Evolutionary conservation across 2,888 invertebrate species (phyloP).

Genomic region (Chalcis sispes): DNA sequence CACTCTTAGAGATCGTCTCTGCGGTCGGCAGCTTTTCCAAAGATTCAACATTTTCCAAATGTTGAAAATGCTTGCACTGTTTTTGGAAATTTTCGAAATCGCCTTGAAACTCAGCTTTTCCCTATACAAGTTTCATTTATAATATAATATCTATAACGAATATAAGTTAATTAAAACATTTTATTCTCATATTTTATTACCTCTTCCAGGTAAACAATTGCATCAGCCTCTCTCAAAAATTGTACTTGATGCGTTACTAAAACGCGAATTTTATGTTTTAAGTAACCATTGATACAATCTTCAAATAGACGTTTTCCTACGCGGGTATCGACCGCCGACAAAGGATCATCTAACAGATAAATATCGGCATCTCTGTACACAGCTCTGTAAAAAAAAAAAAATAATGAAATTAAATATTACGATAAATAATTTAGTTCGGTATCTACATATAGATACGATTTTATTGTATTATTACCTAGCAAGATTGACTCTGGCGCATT

Average conservation of each 20-base stretch:
- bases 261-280: slow-evolving; percentile 83
- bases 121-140: slow-evolving; percentile 73
- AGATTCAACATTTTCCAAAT: slow-evolving; percentile 73
- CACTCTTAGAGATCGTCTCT: slow-evolving; percentile 55
- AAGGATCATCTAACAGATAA: slow-evolving; percentile 87
- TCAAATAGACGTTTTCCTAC: slow-evolving; percentile 87
- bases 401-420: neutral
- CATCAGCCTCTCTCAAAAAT: slow-evolving; percentile 82
- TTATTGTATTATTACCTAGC: slow-evolving; percentile 76
- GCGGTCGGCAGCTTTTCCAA: slow-evolving; percentile 67
- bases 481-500: slow-evolving; percentile 87
- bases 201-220: slow-evolving; percentile 81
- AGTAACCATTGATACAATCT: slow-evolving; percentile 82
- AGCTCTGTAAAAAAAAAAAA: slow-evolving; percentile 76
- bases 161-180: neutral
- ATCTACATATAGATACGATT: too few relatives aligned
- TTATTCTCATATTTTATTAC: slow-evolving; percentile 74
- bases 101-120: slow-evolving; percentile 80
- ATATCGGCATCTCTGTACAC: slow-evolving; percentile 87
- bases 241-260: slow-evolving; percentile 92
- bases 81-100: slow-evolving; percentile 79
- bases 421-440: neutral
- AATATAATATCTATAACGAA: neutral
- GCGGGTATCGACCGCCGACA: slow-evolving; percentile 87
- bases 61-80: slow-evolving; percentile 77